Percentiles rank a stretch among this genome's conserved stretches.
phyloP scores from a whole-genome alignment of 2,888 invertebrate genomes.

The Thysanoteuthis rhombus region DNA sequence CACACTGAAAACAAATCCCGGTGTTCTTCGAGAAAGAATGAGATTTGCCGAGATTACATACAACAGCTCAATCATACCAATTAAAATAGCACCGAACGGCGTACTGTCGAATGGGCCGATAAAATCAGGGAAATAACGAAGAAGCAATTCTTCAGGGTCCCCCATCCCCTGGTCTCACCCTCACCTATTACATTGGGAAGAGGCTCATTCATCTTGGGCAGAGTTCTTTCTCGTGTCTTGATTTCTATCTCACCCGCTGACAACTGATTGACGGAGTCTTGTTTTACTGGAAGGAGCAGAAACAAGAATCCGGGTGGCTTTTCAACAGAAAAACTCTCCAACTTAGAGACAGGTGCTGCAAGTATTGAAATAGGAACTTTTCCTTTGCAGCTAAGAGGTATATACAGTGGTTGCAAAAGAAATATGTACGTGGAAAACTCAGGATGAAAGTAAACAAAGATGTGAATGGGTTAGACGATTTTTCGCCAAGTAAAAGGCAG shows the following conservation, averaged over 20 bases:
- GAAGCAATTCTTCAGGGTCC: background rate
- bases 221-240: background rate
- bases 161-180: background rate
- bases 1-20: background rate
- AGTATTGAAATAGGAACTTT: background rate
- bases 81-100: background rate
- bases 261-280: background rate
- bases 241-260: background rate
- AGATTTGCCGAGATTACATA: background rate
- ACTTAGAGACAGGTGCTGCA: background rate
- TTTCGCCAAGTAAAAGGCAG: too few species aligned
- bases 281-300: background rate
- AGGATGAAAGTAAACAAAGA: too few species aligned
- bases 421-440: too few species aligned
- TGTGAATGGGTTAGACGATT: too few species aligned
- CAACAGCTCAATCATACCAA: background rate
- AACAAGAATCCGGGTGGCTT: background rate
- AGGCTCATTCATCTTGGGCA: background rate
- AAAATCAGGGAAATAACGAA: background rate
- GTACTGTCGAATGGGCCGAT: background rate
- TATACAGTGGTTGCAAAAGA: too few species aligned
- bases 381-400: background rate
- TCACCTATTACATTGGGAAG: too few species aligned
- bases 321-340: background rate
- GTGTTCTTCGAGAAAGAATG: background rate